Evolutionary conservation across 2,888 invertebrate genomes (phyloP).

Genomic region (Agonopterix subpropinquella): DNA sequence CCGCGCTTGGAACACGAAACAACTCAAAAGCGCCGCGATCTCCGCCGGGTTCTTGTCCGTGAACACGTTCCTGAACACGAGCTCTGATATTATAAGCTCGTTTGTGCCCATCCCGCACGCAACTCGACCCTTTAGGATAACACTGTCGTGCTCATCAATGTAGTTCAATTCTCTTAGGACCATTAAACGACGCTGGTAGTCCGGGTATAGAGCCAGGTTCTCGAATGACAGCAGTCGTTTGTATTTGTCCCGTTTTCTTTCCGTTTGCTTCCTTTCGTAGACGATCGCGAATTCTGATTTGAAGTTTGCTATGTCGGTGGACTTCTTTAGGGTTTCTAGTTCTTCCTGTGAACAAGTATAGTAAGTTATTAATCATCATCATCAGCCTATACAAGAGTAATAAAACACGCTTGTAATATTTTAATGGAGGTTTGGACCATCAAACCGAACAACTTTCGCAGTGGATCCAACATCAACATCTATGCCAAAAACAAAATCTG

Average conservation of each 20-base stretch:
- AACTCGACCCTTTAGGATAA: conserved; percentile 61
- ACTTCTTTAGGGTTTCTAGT: conserved; percentile 71
- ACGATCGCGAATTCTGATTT: conserved; percentile 85
- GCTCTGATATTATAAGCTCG: conserved; percentile 94
- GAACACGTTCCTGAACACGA: conserved; percentile 93
- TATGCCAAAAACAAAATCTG: no score
- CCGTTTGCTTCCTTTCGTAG: conserved; percentile 83
- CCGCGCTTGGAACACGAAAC: conserved; percentile 93
- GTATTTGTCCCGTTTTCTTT: conserved; percentile 80
- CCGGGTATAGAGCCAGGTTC: conserved; percentile 90
- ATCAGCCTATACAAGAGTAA: no score
- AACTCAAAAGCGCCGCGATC: conserved; percentile 95
- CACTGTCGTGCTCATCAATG: conserved; percentile 65
- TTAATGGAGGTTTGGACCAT: no score
- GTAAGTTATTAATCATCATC: no score
- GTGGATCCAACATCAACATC: no score
- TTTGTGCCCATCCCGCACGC: conserved; percentile 76
- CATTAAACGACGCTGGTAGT: conserved; percentile 88
- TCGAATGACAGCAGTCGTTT: conserved; percentile 87
- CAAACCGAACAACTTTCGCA: no score
- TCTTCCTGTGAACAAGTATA: conserved; percentile 36
- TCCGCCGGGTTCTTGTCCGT: conserved; percentile 91
- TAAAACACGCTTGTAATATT: no score
- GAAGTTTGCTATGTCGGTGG: conserved; percentile 86
- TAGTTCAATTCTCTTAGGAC: conserved; percentile 86